Conservation (phyloP, 2,113 vertebrate genomes). For the Nibea coibor region DNA sequence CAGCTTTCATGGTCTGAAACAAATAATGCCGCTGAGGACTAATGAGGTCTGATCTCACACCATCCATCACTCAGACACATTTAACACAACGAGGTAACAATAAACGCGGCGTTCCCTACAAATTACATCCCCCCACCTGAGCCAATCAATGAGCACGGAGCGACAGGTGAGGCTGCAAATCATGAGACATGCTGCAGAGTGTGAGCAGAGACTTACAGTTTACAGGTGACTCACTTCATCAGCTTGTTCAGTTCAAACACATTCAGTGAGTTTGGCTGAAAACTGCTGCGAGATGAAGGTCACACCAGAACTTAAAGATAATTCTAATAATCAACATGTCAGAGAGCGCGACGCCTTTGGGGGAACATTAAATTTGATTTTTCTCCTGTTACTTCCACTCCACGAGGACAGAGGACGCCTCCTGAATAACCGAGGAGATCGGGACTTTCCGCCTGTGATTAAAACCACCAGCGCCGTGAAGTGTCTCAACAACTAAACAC, state of each 20-base stretch:
- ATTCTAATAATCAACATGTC: no score
- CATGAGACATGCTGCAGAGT: no score
- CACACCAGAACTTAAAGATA: no score
- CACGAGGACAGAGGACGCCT: not conserved
- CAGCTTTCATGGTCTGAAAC: conserved; percentile 3
- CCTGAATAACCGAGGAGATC: not conserved
- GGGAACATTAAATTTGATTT: no score
- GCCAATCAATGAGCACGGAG: not conserved
- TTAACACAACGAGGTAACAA: conserved; percentile 1
- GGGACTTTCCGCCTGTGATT: not conserved
- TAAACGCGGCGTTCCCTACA: not conserved
- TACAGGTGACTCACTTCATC: no score
- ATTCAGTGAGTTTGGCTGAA: no score
- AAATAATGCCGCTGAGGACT: not conserved
- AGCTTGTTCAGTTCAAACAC: no score
- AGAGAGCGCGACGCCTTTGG: not conserved
- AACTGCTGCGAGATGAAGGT: no score
- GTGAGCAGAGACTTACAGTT: no score
- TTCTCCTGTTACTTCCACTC: no score
- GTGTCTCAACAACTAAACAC: not conserved
- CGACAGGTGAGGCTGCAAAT: no score
- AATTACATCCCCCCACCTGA: not conserved
- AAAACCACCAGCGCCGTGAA: conserved; percentile 1
- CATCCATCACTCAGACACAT: not conserved
- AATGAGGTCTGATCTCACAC: conserved; percentile 18